Base-by-base conservation (phyloP, 1,140 invertebrate species). In the Heliconius himera region DNA sequence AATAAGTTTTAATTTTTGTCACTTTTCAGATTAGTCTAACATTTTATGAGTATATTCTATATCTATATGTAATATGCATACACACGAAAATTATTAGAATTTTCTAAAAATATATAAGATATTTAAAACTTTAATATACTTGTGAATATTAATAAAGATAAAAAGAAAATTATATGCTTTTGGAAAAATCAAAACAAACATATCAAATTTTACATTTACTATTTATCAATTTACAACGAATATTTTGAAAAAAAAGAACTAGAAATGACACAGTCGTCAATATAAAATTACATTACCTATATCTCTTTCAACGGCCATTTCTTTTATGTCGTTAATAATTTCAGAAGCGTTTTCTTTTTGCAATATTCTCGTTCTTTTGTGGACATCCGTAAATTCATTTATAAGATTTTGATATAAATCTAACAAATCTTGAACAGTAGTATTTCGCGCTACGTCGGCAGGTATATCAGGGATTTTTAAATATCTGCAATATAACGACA, bases 281-380 rank as follows among this genome's bases (percentile, higher is more conserved):
- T 8, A 51, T 20, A 51, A 51, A 20, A 51, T 29, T 29, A 76
- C 22, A 85, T 85, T 88, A 96, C 95, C 94, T 84, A 97, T 96
- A 88, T 98, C 97, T 89, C 97, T 97, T 90, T 98, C 98, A 41
- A 97, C 96, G 84, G 98, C 97, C 97, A 98, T 98, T 54, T 97
- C 96, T 85, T 96, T 96, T 13, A 98, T 96, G 88, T 98, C 97
- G 83, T 96, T 96, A 60, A 96, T 96, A 54, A 97, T 95, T 91
- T 97, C 97, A 20, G 95, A 90, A 0, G 95, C 93, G 79, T 94
- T 95, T 84, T 96, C 95, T 76, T 96, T 96, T 76, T 97, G 92
- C 29, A 95, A 90, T 83, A 90, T 76, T 70, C 97, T 96, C 74
- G 96, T 96, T 87, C 97, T 96, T 87, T 97, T 98, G 87, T 98